A percentile compares a stretch with the other conserved stretches of the same genome.
These are phyloP conservation scores for Eutolmus rufibarbis DNA, from an alignment of 2,888 invertebrate species.

Conservation along the genomic window DNA sequence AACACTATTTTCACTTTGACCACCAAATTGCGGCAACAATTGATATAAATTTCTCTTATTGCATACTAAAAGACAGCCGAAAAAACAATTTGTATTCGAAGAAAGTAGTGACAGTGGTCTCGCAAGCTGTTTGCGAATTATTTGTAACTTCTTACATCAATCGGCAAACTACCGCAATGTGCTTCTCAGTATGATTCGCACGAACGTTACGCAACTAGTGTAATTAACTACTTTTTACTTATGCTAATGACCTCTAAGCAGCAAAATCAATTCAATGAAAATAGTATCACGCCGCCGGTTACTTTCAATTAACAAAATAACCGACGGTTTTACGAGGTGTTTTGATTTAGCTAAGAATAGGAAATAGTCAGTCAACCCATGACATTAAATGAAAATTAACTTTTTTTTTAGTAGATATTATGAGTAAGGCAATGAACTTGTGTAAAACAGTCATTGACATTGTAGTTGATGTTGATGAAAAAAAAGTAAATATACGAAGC, in stretches of 20 bases:
- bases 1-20: background rate
- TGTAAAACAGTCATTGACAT: background rate
- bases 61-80: background rate
- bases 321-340: background rate
- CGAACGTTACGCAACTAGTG: background rate
- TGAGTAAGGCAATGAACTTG: background rate
- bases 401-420: background rate
- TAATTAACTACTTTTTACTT: background rate
- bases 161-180: background rate
- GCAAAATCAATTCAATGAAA: background rate
- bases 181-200: background rate
- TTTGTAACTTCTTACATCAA: background rate
- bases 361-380: background rate
- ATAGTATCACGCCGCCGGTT: background rate
- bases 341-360: background rate
- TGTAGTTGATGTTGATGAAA: background rate
- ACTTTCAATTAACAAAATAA: background rate
- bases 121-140: background rate
- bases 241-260: background rate
- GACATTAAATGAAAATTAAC: background rate
- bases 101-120: background rate
- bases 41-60: background rate
- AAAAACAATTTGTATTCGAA: background rate
- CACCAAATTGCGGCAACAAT: background rate
- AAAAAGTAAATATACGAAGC: background rate